Conservation (phyloP, 1,140 invertebrate species). For the Antheraea mylitta region DNA sequence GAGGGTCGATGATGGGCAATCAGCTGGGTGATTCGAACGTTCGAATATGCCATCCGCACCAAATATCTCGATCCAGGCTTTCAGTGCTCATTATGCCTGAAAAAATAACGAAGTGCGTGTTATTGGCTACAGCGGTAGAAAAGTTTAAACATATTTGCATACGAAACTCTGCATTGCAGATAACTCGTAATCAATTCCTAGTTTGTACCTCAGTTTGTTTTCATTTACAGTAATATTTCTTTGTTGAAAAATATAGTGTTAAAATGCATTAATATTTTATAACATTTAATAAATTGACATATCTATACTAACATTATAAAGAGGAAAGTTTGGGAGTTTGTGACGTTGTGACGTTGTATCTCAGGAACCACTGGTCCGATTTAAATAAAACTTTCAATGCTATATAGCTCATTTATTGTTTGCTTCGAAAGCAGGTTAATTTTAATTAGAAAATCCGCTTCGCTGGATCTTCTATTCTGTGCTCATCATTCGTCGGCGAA, state of each 20-base stretch:
- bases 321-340: too few relatives aligned
- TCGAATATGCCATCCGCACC: slow-evolving; percentile 14
- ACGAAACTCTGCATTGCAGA: not conserved
- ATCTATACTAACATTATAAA: too few relatives aligned
- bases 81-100: slow-evolving; percentile 12
- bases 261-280: too few relatives aligned
- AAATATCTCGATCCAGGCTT: slow-evolving; percentile 8
- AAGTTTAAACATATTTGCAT: not conserved
- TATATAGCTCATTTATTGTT: slow-evolving; percentile 7
- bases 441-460: slow-evolving; percentile 13
- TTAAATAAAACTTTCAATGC: too few relatives aligned
- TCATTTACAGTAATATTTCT: too few relatives aligned
- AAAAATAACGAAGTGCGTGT: not conserved
- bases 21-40: slow-evolving; percentile 6
- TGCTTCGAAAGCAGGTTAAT: slow-evolving; percentile 6
- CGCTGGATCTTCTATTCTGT: slow-evolving; percentile 12
- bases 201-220: not conserved
- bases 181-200: not conserved
- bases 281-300: too few relatives aligned
- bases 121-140: not conserved
- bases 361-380: too few relatives aligned
- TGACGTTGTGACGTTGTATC: too few relatives aligned
- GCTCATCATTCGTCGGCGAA: slow-evolving; percentile 16
- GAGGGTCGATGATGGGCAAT: slow-evolving; percentile 14
- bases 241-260: too few relatives aligned